A percentile compares a stretch with the other conserved stretches of the same genome.
Evolutionary conservation across 1,140 invertebrate species (phyloP).

Genomic region (Popillia japonica): DNA sequence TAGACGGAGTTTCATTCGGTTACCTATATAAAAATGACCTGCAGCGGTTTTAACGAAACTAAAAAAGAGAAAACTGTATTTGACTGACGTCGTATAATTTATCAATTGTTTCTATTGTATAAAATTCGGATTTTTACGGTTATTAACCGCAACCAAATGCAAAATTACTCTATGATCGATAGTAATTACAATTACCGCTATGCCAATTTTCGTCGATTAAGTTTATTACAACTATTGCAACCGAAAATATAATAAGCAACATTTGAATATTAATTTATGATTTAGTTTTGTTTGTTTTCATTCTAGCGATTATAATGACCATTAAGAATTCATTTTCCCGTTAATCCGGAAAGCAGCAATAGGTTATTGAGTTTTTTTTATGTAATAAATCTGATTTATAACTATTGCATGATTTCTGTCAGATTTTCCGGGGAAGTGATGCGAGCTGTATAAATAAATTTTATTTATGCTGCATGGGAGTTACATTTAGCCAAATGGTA

Average conservation of each 20-base stretch:
- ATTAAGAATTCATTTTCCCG: neutral
- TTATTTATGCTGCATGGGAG: neutral
- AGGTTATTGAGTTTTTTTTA: neutral
- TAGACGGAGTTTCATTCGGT: neutral
- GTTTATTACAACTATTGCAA: neutral
- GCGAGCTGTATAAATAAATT: neutral
- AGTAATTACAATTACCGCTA: neutral
- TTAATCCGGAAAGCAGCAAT: neutral
- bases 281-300: slow-evolving; percentile 16
- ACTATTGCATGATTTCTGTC: too few relatives aligned
- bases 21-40: neutral
- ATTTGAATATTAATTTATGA: slow-evolving; percentile 27
- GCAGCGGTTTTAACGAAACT: neutral
- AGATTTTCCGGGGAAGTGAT: too few relatives aligned
- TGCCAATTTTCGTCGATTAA: neutral
- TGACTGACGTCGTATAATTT: slow-evolving; percentile 4
- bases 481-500: neutral
- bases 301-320: neutral
- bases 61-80: neutral
- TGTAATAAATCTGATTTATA: neutral
- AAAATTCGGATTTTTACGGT: neutral
- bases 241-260: neutral
- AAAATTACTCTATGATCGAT: neutral
- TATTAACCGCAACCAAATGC: neutral
- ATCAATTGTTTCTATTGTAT: slow-evolving; percentile 3